phyloP scores from a whole-genome alignment of 2,113 vertebrate species.

The Ivindomyrus marchei region DNA sequence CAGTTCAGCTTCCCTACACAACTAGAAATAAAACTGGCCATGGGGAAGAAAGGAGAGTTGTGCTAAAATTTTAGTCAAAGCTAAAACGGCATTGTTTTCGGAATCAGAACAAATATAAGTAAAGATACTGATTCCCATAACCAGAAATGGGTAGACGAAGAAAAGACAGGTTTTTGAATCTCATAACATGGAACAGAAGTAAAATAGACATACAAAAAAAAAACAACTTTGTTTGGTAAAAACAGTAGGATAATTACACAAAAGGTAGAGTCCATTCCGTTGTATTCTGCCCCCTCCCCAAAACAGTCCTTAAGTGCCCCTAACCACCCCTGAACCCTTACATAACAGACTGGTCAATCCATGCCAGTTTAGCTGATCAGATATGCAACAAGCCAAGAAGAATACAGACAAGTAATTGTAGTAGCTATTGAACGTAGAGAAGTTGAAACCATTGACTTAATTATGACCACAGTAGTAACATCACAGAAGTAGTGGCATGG shows the following conservation, averaged over 20 bases:
- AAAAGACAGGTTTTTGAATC: slow-evolving; percentile 29
- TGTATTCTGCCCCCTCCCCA: slow-evolving; percentile 24
- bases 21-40: slow-evolving; percentile 45
- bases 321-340: slow-evolving; percentile 21
- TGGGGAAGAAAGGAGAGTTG: slow-evolving; percentile 27
- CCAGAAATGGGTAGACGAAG: slow-evolving; percentile 34
- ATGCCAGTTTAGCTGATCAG: slow-evolving; percentile 38
- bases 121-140: slow-evolving; percentile 46
- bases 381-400: slow-evolving; percentile 37
- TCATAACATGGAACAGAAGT: slow-evolving; percentile 25
- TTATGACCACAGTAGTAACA: slow-evolving; percentile 32
- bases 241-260: slow-evolving; percentile 48
- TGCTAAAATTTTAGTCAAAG: slow-evolving; percentile 67
- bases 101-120: slow-evolving; percentile 43
- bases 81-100: slow-evolving; percentile 39
- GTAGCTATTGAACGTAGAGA: slow-evolving; percentile 66
- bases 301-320: slow-evolving; percentile 15
- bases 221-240: slow-evolving; percentile 43
- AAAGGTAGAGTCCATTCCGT: slow-evolving; percentile 40
- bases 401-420: slow-evolving; percentile 35
- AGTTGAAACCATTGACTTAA: slow-evolving; percentile 52
- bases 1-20: not conserved
- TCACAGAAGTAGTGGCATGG: slow-evolving; percentile 32
- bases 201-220: slow-evolving; percentile 43
- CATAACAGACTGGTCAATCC: slow-evolving; percentile 38